Evolutionary conservation across 2,797 vertebrate genomes (phyloP), one percentile per base, ranked within the genome.

Genomic region (Amazona finschi): DNA sequence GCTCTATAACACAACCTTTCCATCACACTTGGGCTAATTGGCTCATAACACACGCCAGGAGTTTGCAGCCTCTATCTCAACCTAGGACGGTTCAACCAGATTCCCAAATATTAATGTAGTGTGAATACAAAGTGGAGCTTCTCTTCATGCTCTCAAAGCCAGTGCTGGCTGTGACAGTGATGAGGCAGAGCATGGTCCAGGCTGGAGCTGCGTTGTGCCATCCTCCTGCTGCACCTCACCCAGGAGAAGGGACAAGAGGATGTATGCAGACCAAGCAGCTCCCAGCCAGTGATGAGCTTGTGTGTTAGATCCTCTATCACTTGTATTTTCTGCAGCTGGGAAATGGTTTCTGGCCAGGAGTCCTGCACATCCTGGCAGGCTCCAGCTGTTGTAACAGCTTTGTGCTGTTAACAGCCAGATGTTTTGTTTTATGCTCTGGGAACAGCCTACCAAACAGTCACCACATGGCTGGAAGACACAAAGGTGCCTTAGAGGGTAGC

Each of bases 321-420:
- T 33, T 8, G 14, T 81, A 25, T 73, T 94, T 91, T 78, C 90
- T 87, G 74, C 78, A 89, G 67, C 84, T 95, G 93, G 73, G 57
- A 79, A 58, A 77, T 0, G 0, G 50, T 80, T 87, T 82, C 74
- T 94, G 90, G 83, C 52, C 77, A 91, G 73, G 69, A 31, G 53
- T 89, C 62, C 70, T 55, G 57, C 4, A 13, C 74, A 69, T 86
- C 49, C 77, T 91, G 89, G 94, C 82, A 82, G 90, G 33, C 60
- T 86, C 82, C 94, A 95, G 94, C 87, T 94, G 94, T 60, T 91
- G 47, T 75, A 95, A 87, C 87, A 94, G 89, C 85, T 84, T 77
- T 61, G 7, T 84, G 91, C 61, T 87, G 76, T 84, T 94, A 92
- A 91, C 74, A 88, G 85, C 80, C 92, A 96, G 92, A 89, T 94